These are phyloP conservation scores for Caerostris extrusa DNA, from an alignment of 1,140 invertebrate genomes.

Conservation along the genomic window DNA sequence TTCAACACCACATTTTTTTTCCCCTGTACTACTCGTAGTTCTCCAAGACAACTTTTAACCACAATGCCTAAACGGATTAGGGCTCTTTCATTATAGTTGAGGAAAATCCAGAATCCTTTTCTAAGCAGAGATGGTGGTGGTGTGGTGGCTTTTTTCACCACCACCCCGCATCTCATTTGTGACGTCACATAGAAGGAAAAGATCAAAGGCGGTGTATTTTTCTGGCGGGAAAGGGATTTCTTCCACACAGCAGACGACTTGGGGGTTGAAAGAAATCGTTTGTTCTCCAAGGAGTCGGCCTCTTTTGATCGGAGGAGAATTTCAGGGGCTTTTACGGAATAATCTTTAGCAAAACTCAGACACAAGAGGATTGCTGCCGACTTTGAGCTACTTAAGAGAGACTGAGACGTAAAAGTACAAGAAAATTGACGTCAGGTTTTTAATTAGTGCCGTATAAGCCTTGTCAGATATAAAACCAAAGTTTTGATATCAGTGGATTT, in stretches of 20 bases:
- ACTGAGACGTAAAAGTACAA: neutral
- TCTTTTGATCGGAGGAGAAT: slow-evolving; percentile 5
- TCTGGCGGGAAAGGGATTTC: slow-evolving; percentile 3
- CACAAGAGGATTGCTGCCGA: neutral
- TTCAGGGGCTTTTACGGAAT: slow-evolving; percentile 1
- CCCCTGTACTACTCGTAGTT: no score
- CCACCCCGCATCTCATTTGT: slow-evolving; percentile 11
- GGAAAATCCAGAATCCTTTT: no score
- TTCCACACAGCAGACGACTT: neutral
- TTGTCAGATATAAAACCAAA: no score
- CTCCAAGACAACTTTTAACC: no score
- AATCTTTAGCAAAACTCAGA: neutral
- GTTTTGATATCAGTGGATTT: no score
- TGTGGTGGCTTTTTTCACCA: neutral
- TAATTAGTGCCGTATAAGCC: neutral
- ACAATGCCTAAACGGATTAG: no score
- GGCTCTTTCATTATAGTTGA: no score
- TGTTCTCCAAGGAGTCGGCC: neutral
- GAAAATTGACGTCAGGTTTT: neutral
- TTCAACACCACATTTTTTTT: no score
- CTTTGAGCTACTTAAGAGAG: slow-evolving; percentile 2
- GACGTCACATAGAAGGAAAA: slow-evolving; percentile 15
- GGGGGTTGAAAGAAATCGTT: slow-evolving; percentile 27
- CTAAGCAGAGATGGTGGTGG: no score
- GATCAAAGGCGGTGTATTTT: neutral